Percentiles rank a stretch among this genome's conserved stretches.
Conservation (phyloP, 53 echinoderm and acorn worm species). For the Luidia sarsii region DNA sequence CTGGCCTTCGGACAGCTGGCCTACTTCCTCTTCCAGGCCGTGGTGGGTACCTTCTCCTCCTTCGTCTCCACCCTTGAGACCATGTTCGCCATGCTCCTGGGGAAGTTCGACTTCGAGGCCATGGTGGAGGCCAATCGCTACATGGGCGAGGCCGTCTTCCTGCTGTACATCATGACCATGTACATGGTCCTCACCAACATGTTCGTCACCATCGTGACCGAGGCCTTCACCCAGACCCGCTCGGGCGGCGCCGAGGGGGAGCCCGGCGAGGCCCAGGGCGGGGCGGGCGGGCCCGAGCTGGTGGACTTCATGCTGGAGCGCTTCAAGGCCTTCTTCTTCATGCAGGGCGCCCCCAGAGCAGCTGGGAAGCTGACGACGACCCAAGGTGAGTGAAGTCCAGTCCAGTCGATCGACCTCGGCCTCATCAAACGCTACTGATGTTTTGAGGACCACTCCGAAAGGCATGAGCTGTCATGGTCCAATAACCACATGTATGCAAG, state of each 20-base stretch:
- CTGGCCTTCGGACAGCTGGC: conserved; percentile 63
- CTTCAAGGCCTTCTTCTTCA: conserved; percentile 49
- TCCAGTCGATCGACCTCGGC: no score
- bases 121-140: conserved; percentile 49
- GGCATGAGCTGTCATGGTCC: no score
- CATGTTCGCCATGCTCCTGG: conserved; percentile 73
- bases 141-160: conserved; percentile 66
- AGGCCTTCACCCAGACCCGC: conserved; percentile 65
- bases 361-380: no score
- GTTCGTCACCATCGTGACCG: conserved; percentile 79
- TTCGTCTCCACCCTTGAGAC: conserved; percentile 63
- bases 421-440: no score
- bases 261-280: background rate
- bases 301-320: conserved; percentile 56
- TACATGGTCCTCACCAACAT: conserved; percentile 78
- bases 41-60: conserved; percentile 46
- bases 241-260: background rate
- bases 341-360: no score
- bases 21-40: conserved; percentile 62
- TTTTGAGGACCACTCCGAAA: no score
- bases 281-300: conserved; percentile 42
- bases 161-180: conserved; percentile 65
- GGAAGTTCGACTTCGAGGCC: conserved; percentile 73
- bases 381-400: no score
- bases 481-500: no score